A percentile compares a stretch with the other conserved stretches of the same genome.
These are phyloP conservation scores for Polydrusus tereticollis DNA, from an alignment of 2,888 invertebrate species.

Conservation along the genomic window DNA sequence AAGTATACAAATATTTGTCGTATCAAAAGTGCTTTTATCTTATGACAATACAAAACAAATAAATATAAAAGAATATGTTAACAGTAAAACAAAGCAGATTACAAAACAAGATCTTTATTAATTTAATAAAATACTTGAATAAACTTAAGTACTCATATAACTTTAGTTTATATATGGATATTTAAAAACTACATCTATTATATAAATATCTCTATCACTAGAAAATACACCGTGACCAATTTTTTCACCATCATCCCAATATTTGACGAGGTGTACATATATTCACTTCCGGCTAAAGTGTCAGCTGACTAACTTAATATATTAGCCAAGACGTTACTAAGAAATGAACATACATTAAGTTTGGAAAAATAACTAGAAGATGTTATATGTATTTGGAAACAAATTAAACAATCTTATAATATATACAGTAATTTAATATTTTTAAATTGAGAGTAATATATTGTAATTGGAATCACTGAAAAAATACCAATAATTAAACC, in stretches of 20 bases:
- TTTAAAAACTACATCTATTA: neutral
- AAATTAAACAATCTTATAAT: constrained; percentile 22
- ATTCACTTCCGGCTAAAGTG: constrained; percentile 7
- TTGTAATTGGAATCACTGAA: constrained; percentile 11
- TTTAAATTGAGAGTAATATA: constrained; percentile 3
- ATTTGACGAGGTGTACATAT: neutral
- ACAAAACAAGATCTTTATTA: constrained; percentile 19
- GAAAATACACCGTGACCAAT: constrained; percentile 7
- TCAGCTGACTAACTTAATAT: neutral
- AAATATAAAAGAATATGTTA: neutral
- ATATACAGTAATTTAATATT: constrained; percentile 11
- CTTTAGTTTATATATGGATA: neutral
- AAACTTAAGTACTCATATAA: neutral
- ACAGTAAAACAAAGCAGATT: neutral
- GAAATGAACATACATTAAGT: neutral
- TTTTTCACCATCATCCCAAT: neutral
- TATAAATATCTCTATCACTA: constrained; percentile 7
- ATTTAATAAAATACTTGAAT: constrained; percentile 14
- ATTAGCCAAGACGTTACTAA: neutral
- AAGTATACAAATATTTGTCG: neutral
- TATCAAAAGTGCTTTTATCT: neutral
- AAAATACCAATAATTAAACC: constrained; percentile 3
- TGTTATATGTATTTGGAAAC: neutral
- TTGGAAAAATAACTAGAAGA: neutral
- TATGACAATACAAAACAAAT: neutral